These are phyloP conservation scores for Craterocephalus amniculus DNA, from an alignment of 2,797 vertebrate genomes.

Conservation along the genomic window DNA sequence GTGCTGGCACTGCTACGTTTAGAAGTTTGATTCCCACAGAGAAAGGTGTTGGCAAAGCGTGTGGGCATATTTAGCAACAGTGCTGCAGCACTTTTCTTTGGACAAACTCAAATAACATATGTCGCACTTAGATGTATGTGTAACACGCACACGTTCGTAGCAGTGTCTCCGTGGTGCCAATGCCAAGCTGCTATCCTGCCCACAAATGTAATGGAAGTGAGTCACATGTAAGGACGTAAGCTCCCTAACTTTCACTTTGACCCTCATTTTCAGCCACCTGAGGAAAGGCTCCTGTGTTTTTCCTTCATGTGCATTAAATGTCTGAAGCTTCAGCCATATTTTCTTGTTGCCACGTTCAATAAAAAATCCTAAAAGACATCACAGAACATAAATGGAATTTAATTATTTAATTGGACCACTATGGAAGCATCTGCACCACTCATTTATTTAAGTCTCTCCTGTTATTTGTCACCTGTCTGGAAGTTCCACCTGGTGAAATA, in stretches of 20 bases:
- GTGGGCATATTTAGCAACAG: neutral
- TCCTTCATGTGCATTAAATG: too few species aligned
- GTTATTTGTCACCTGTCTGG: constrained; percentile 8
- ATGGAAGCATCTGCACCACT: neutral
- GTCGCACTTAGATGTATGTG: constrained; percentile 52
- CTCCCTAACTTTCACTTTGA: neutral
- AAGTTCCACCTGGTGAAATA: constrained; percentile 42
- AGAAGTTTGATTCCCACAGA: neutral
- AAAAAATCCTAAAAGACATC: neutral
- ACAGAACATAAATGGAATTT: constrained; percentile 10
- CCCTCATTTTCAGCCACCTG: neutral
- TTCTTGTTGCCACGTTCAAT: neutral
- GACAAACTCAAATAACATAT: constrained; percentile 49
- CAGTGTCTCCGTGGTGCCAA: constrained; percentile 51
- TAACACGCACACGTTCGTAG: constrained; percentile 44
- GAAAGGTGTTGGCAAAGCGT: constrained; percentile 3
- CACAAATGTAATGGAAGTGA: constrained; percentile 66
- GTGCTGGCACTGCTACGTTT: constrained; percentile 4
- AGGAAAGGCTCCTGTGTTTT: neutral
- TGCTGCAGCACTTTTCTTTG: constrained; percentile 14
- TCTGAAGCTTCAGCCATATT: neutral
- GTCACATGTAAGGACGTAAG: constrained; percentile 48
- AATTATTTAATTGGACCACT: constrained; percentile 7
- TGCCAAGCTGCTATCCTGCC: constrained; percentile 51
- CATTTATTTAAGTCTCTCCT: constrained; percentile 2